These are phyloP conservation scores for Microctenopoma stevenorrisi DNA, from an alignment of 2,797 vertebrate genomes.

Conservation along the genomic window DNA sequence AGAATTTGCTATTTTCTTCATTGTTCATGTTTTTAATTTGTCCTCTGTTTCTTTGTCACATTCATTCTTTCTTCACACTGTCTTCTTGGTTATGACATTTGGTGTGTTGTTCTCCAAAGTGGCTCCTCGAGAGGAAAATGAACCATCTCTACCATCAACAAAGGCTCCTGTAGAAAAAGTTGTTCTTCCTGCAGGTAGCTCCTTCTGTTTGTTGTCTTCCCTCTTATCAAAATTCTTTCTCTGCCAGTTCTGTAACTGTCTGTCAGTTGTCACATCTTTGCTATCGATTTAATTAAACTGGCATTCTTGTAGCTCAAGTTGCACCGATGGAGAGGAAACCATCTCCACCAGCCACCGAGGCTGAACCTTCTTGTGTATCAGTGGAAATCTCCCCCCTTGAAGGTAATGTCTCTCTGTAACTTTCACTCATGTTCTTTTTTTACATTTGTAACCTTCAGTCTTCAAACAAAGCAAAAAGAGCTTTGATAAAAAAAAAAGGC, in stretches of 20 bases:
- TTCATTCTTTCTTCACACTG: conserved; percentile 7
- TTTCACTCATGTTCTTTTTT: conserved; percentile 28
- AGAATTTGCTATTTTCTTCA: neutral
- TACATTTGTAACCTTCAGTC: conserved; percentile 9
- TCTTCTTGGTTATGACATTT: conserved; percentile 54
- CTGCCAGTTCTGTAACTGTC: conserved; percentile 20
- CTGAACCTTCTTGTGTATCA: conserved; percentile 38
- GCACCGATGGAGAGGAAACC: conserved; percentile 44
- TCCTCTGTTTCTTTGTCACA: conserved; percentile 23
- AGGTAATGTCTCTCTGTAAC: conserved; percentile 64
- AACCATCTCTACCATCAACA: conserved; percentile 48
- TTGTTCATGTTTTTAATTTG: conserved; percentile 20
- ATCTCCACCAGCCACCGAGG: conserved; percentile 33
- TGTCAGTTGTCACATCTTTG: conserved; percentile 46
- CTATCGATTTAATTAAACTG: conserved; percentile 54
- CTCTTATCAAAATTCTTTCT: conserved; percentile 23
- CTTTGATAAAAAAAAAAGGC: conserved; percentile 16
- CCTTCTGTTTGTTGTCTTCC: conserved; percentile 49
- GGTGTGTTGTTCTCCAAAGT: conserved; percentile 72
- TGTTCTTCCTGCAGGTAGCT: conserved; percentile 86
- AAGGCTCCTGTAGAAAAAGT: conserved; percentile 75
- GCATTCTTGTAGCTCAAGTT: conserved; percentile 67
- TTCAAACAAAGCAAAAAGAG: conserved; percentile 8
- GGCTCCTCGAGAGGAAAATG: conserved; percentile 69
- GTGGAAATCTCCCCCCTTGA: conserved; percentile 51